Conservation (phyloP, 2,797 vertebrate species). For the Lateolabrax maculatus region DNA sequence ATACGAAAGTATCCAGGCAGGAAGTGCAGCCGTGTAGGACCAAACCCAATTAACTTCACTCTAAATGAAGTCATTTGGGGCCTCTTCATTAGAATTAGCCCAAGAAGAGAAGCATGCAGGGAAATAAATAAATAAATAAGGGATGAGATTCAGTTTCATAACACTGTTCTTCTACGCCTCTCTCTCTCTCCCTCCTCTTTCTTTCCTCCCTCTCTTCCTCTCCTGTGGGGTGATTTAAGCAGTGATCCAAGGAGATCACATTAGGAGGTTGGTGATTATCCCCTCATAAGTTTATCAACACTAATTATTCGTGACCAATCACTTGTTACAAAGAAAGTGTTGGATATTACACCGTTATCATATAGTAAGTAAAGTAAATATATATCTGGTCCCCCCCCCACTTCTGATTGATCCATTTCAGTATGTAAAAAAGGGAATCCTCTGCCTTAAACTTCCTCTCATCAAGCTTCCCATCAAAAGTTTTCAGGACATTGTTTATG, state of each 20-base stretch:
- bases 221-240: conserved; percentile 74
- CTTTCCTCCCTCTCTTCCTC: conserved; percentile 21
- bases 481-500: conserved; percentile 47
- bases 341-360: conserved; percentile 36
- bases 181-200: neutral
- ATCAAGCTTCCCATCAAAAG: conserved; percentile 22
- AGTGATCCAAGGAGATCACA: conserved; percentile 67
- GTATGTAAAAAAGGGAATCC: neutral
- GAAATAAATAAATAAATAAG: conserved; percentile 77
- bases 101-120: conserved; percentile 52
- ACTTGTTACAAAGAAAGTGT: conserved; percentile 61
- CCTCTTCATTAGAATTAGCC: conserved; percentile 89
- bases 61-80: conserved; percentile 90
- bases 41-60: conserved; percentile 95
- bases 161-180: conserved; percentile 39
- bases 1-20: conserved; percentile 89
- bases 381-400: neutral
- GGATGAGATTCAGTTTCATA: conserved; percentile 76
- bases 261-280: conserved; percentile 70
- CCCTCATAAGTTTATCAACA: conserved; percentile 60
- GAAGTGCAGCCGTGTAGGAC: conserved; percentile 90
- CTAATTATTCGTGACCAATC: conserved; percentile 68
- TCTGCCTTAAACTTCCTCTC: neutral
- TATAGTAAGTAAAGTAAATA: too few species aligned
- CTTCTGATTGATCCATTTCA: neutral